These are phyloP conservation scores for Pterostichus niger DNA, from an alignment of 2,888 invertebrate species.

Conservation along the genomic window DNA sequence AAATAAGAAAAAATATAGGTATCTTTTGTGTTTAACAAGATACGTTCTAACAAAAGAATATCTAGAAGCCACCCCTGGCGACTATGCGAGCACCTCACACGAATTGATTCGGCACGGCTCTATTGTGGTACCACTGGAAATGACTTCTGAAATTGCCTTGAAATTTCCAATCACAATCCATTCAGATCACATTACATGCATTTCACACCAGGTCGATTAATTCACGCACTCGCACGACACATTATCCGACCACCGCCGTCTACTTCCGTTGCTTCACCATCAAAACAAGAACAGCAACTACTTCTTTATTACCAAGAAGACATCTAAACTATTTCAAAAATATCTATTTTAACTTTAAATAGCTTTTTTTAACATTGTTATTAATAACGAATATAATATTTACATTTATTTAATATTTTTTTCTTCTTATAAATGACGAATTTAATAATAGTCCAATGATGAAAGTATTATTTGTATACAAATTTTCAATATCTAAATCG, in stretches of 20 bases:
- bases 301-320: no score
- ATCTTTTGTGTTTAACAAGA: constrained; percentile 11
- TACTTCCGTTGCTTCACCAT: constrained; percentile 8
- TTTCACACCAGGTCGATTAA: constrained; percentile 66
- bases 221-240: constrained; percentile 59
- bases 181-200: constrained; percentile 67
- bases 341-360: no score
- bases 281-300: background rate
- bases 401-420: no score
- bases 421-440: no score
- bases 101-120: constrained; percentile 62
- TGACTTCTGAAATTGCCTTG: constrained; percentile 68
- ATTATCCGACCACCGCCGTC: constrained; percentile 59
- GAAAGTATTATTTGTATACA: no score
- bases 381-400: no score
- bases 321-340: no score
- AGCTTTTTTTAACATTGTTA: no score
- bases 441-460: no score
- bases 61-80: background rate
- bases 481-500: no score
- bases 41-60: constrained; percentile 1
- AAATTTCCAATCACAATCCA: constrained; percentile 68
- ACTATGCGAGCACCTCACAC: constrained; percentile 1
- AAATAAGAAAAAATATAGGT: background rate
- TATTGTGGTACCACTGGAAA: constrained; percentile 67